These are phyloP conservation scores for Sebastes hopkinsi DNA, from an alignment of 2,797 vertebrate genomes.

Conservation along the genomic window DNA sequence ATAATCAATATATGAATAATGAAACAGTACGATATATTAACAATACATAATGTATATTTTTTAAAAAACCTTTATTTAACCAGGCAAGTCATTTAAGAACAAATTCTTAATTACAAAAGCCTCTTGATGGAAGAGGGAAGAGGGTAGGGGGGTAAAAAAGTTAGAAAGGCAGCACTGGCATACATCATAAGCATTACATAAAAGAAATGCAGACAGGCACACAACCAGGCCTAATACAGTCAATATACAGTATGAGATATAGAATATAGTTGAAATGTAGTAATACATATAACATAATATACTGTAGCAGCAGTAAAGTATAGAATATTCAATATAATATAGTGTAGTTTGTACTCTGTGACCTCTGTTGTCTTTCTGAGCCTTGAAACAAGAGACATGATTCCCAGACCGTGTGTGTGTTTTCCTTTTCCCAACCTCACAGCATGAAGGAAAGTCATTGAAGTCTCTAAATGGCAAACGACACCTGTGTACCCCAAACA, in stretches of 20 bases:
- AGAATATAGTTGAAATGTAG: neutral
- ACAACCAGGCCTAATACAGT: no score
- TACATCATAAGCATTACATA: no score
- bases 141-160: no score
- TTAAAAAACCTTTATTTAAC: no score
- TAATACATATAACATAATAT: neutral
- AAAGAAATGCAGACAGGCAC: no score
- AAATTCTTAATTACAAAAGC: no score
- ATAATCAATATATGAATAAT: neutral
- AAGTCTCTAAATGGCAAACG: conserved; percentile 63
- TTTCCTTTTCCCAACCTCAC: conserved; percentile 35
- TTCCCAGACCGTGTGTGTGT: conserved; percentile 7
- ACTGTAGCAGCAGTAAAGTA: neutral
- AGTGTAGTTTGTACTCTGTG: neutral
- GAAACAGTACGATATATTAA: neutral
- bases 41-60: neutral
- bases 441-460: conserved; percentile 53
- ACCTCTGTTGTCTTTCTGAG: conserved; percentile 13
- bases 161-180: no score
- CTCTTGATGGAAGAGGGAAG: no score
- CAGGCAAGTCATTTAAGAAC: no score
- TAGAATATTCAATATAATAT: neutral
- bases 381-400: conserved; percentile 48
- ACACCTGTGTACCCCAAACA: conserved; percentile 61
- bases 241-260: neutral